Evolutionary conservation across 1,140 invertebrate species (phyloP).

Genomic region (Panulirus ornatus): DNA sequence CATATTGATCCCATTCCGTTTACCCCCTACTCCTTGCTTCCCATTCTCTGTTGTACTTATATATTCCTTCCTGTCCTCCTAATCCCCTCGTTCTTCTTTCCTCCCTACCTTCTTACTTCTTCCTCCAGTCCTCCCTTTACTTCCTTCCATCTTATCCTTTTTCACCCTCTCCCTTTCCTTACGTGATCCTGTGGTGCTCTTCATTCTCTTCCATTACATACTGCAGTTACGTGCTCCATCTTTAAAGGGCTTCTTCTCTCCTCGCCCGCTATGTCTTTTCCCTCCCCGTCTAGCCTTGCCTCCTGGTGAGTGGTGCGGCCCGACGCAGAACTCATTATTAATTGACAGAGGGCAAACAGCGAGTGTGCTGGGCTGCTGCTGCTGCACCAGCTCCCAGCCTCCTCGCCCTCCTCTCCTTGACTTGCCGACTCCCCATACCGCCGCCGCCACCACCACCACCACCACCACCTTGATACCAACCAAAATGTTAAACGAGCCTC

Average conservation of each 20-base stretch:
- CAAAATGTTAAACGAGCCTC: too few species aligned
- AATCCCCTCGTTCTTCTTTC: neutral
- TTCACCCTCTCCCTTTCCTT: neutral
- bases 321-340: neutral
- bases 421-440: neutral
- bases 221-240: neutral
- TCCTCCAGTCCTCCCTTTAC: neutral
- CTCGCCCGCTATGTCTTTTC: neutral
- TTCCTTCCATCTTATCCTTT: neutral
- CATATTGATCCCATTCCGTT: neutral
- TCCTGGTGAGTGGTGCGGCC: neutral
- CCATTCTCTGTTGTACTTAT: too few species aligned
- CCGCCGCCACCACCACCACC: neutral
- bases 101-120: neutral
- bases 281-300: neutral
- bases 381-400: neutral
- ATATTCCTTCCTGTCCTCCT: neutral
- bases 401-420: neutral
- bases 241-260: neutral
- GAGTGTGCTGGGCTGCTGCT: neutral
- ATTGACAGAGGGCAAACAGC: neutral
- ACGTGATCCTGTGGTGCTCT: too few species aligned
- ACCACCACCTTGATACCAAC: neutral
- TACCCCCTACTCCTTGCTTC: neutral
- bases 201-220: neutral